Conservation (phyloP, 1,140 invertebrate genomes). For the Sitobion miscanthi region DNA sequence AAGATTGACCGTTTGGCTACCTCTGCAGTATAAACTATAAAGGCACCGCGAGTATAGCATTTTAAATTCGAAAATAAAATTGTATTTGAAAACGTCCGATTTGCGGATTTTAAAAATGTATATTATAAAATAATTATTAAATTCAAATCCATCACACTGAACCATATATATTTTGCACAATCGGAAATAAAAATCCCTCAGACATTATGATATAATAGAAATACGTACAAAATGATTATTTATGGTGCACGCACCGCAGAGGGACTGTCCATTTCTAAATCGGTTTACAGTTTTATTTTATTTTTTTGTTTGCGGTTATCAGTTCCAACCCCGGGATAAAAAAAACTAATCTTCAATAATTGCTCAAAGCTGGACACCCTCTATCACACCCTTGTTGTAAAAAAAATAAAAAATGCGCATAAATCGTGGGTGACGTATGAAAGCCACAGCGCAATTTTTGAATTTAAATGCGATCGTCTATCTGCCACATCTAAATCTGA, state of each 20-base stretch:
- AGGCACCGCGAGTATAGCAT: neutral
- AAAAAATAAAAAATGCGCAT: slow-evolving; percentile 55
- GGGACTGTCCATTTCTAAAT: slow-evolving; percentile 51
- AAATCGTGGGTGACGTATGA: slow-evolving; percentile 54
- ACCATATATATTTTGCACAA: neutral
- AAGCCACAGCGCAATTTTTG: slow-evolving; percentile 49
- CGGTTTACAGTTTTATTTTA: slow-evolving; percentile 54
- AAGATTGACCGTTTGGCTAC: no score
- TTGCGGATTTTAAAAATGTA: slow-evolving; percentile 6
- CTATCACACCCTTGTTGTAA: slow-evolving; percentile 56
- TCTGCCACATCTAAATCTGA: slow-evolving; percentile 49
- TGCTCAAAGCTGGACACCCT: slow-evolving; percentile 56
- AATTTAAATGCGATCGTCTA: slow-evolving; percentile 55
- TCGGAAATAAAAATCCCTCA: slow-evolving; percentile 31
- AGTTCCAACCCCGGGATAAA: slow-evolving; percentile 42
- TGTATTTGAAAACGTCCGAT: neutral
- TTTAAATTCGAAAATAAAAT: neutral
- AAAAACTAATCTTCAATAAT: slow-evolving; percentile 57
- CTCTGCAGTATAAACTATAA: no score
- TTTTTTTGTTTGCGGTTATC: slow-evolving; percentile 56
- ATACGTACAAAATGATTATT: slow-evolving; percentile 48
- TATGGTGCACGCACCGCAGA: slow-evolving; percentile 43
- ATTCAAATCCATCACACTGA: slow-evolving; percentile 12
- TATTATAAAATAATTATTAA: slow-evolving; percentile 13
- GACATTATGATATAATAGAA: slow-evolving; percentile 48